Evolutionary conservation across 2,888 invertebrate genomes (phyloP).

Genomic region (Noctua comes): DNA sequence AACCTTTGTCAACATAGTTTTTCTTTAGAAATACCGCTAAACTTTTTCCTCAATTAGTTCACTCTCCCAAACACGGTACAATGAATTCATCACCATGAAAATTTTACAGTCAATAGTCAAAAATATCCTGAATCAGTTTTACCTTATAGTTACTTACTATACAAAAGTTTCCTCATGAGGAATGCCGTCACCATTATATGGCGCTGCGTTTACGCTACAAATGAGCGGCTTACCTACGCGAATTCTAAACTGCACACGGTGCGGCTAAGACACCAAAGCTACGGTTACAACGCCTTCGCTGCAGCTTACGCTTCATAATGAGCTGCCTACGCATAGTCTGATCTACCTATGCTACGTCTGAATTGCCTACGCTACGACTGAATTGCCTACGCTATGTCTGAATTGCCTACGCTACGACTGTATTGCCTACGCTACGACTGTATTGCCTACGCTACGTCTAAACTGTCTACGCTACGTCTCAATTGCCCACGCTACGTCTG

Average conservation of each 20-base stretch:
- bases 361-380: background rate
- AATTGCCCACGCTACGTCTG: background rate
- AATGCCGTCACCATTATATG: background rate
- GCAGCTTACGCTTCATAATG: background rate
- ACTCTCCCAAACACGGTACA: background rate
- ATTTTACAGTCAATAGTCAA: background rate
- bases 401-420: no score
- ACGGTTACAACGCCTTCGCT: background rate
- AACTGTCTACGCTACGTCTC: background rate
- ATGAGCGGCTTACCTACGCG: background rate
- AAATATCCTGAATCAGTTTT: background rate
- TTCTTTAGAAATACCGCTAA: background rate
- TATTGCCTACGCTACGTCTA: no score
- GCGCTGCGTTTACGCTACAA: background rate
- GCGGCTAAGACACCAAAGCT: background rate
- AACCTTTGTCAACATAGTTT: background rate
- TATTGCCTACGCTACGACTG: background rate
- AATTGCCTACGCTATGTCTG: background rate
- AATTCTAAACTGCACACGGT: background rate
- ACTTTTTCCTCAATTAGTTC: conserved; percentile 7
- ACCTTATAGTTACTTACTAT: background rate
- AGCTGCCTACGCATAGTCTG: no score
- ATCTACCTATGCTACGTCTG: background rate
- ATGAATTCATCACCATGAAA: background rate
- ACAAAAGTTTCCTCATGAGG: background rate